Base-by-base conservation (phyloP, 2,888 invertebrate species). In the Megamerina dolium region DNA sequence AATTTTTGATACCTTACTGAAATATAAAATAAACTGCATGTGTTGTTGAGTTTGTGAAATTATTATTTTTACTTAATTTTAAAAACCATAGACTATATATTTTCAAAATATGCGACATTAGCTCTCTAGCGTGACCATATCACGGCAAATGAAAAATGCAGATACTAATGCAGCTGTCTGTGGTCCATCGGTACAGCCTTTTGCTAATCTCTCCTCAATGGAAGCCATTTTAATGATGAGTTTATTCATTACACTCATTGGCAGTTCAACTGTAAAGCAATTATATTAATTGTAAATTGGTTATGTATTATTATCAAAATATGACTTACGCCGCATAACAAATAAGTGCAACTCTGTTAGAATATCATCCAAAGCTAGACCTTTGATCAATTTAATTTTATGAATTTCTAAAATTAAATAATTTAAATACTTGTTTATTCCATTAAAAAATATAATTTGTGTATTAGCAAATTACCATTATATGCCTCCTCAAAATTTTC, bases 211-310 rank as follows among this genome's bases (percentile, higher is more conserved):
- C 63, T 85, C 81, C 73, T 99, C 97, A 41, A 94, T 82, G 53
- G 88, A 87, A 3, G 94, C 84, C 81, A 99, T 79, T 73, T 89
- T 87, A 33, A 87, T 83, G 39, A 96, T 71, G 20, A 99, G 72
- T 48, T 82, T 76, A 43, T 88, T 81, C 58, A 91, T 73, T 26
- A 89, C 80, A 32, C 82, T 78, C 40, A 84, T 78, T 0, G 95
- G 91, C 38, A 96, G 78, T 63, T 92, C 92, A 72, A 93, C 94
- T 94, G n/a, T n/a, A n/a, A n/a, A n/a, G n/a, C n/a, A n/a, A n/a
- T n/a, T n/a, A n/a, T n/a, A n/a, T n/a, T n/a, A 23, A 6, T 23
- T 23, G 23, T 10, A 23, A 23, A 10, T 6, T 23, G 10, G 23
- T 23, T 23, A 23, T 23, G 23, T 23, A 23, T 23, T 23, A 23